Evolutionary conservation across 2,888 invertebrate genomes (phyloP).

Genomic region (Anoncus sp.): DNA sequence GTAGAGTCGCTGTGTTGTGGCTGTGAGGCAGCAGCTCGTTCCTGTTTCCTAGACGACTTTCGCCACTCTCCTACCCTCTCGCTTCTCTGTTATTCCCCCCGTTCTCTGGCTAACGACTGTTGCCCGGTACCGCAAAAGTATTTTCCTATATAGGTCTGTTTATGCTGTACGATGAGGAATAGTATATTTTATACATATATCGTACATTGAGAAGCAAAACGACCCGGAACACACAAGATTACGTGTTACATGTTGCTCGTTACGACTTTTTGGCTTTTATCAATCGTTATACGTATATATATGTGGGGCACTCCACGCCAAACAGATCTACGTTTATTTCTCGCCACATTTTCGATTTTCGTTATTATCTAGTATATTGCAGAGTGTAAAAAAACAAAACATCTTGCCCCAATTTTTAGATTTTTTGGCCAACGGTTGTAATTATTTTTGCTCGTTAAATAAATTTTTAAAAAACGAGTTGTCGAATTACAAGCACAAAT

Average conservation of each 20-base stretch:
- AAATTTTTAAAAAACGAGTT: too few species aligned
- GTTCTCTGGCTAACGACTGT: slow-evolving; percentile 58
- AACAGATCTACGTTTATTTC: too few species aligned
- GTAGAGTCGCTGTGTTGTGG: slow-evolving; percentile 56
- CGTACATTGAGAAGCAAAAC: not conserved
- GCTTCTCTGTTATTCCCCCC: slow-evolving; percentile 1
- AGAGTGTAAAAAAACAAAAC: too few species aligned
- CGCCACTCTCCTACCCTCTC: slow-evolving; percentile 31
- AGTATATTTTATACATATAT: not conserved
- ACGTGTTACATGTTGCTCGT: not conserved
- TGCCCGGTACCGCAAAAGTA: slow-evolving; percentile 52
- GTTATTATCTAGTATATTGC: too few species aligned
- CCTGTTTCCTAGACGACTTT: slow-evolving; percentile 62
- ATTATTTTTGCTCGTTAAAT: too few species aligned
- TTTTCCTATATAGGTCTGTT: slow-evolving; percentile 30
- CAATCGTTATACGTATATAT: too few species aligned
- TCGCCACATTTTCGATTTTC: too few species aligned
- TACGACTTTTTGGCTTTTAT: too few species aligned
- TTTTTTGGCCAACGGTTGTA: too few species aligned
- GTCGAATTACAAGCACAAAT: too few species aligned
- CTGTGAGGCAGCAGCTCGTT: slow-evolving; percentile 53
- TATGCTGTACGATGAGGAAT: not conserved
- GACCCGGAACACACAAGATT: not conserved
- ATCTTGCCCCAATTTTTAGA: too few species aligned
- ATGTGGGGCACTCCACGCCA: too few species aligned